Percentiles rank a stretch among this genome's conserved stretches.
Evolutionary conservation across 1,140 invertebrate genomes (phyloP).

Genomic region (Lucilia sericata): DNA sequence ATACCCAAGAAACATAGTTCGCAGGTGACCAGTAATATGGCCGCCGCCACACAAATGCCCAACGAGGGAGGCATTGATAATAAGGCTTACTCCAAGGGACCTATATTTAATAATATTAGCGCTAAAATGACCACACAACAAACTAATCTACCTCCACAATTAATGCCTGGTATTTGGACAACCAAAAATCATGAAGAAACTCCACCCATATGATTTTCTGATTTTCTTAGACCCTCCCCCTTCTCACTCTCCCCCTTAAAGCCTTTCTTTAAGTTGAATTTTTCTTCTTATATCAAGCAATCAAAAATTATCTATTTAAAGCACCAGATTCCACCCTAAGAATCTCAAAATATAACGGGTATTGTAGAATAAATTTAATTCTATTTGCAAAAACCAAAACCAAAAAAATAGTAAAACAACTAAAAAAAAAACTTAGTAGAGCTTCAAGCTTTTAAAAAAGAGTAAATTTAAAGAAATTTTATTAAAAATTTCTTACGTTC

Average conservation of each 20-base stretch:
- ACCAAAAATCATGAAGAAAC: conserved; percentile 61
- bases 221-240: not conserved
- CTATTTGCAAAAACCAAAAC: no score
- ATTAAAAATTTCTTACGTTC: no score
- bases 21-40: conserved; percentile 57
- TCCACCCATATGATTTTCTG: conserved; percentile 52
- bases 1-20: conserved; percentile 56
- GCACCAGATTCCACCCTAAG: not conserved
- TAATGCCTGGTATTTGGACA: conserved; percentile 66
- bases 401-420: no score
- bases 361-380: not conserved
- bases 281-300: not conserved
- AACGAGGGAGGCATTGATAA: conserved; percentile 60
- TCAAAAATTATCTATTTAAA: not conserved
- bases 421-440: no score
- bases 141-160: conserved; percentile 66
- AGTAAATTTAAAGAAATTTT: no score
- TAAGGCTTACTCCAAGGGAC: conserved; percentile 56
- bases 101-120: conserved; percentile 56
- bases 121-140: conserved; percentile 59
- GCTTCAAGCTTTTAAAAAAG: no score
- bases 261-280: no score
- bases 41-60: conserved; percentile 58
- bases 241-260: no score
- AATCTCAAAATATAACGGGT: not conserved